Conservation (phyloP, 2,797 vertebrate genomes). For the Pseudochromis fuscus region DNA sequence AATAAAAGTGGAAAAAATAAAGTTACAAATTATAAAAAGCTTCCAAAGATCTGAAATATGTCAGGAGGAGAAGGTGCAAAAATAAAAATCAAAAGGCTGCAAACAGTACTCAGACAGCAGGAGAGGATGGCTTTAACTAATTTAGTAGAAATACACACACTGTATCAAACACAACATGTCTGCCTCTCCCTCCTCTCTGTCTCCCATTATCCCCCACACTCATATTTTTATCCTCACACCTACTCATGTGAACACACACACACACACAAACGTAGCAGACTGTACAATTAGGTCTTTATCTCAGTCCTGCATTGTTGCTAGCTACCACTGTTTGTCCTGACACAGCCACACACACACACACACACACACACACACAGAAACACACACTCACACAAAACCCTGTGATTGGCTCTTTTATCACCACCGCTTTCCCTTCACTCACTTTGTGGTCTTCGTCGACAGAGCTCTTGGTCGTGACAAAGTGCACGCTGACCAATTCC, state of each 20-base stretch:
- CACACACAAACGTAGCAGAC: constrained; percentile 41
- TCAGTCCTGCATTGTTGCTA: constrained; percentile 55
- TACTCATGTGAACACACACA: constrained; percentile 66
- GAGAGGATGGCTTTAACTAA: too few relatives aligned
- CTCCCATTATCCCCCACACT: constrained; percentile 61
- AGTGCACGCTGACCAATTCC: constrained; percentile 60
- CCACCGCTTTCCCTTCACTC: constrained; percentile 47
- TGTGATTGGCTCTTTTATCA: constrained; percentile 59
- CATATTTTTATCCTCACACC: constrained; percentile 74
- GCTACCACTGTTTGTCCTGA: constrained; percentile 51
- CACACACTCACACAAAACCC: constrained; percentile 16
- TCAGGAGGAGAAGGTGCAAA: background rate
- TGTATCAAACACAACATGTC: constrained; percentile 30
- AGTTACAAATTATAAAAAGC: too few relatives aligned
- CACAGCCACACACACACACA: constrained; percentile 20
- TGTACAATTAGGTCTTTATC: constrained; percentile 67
- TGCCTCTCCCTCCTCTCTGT: constrained; percentile 36
- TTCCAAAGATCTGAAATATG: background rate
- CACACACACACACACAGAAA: constrained; percentile 24
- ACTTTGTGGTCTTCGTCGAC: constrained; percentile 50
- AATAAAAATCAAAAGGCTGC: too few relatives aligned
- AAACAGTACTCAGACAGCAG: too few relatives aligned
- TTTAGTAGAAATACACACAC: too few relatives aligned
- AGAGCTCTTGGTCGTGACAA: constrained; percentile 72
- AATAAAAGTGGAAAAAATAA: too few relatives aligned